Conservation (phyloP, 1,140 invertebrate genomes). For the Acyrthosiphon pisum region DNA sequence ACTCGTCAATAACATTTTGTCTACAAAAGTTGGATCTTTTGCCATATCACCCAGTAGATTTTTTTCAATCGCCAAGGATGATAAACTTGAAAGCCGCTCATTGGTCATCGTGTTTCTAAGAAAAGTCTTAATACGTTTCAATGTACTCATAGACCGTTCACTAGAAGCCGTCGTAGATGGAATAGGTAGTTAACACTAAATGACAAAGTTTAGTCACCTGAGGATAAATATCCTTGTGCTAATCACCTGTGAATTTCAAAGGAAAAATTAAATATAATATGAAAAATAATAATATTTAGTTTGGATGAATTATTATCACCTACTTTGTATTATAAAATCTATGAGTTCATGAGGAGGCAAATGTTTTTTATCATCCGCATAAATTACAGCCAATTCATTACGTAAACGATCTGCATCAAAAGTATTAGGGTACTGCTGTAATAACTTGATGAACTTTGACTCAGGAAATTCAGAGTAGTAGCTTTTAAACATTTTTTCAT, state of each 20-base stretch:
- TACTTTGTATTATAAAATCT: conserved; percentile 17
- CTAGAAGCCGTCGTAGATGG: not conserved
- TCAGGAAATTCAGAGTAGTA: not conserved
- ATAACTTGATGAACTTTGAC: not conserved
- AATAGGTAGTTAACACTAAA: not conserved
- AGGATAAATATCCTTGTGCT: not conserved
- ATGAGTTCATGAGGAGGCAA: not conserved
- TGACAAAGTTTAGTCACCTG: not conserved
- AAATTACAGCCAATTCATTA: conserved; percentile 1
- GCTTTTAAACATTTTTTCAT: not conserved
- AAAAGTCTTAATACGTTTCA: conserved; percentile 10
- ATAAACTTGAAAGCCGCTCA: conserved; percentile 5
- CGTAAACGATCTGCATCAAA: conserved; percentile 13
- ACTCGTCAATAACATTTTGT: not conserved
- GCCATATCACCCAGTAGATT: not conserved
- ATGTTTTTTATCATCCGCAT: not conserved
- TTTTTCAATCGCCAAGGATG: not conserved
- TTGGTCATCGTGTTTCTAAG: conserved; percentile 12
- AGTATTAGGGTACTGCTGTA: not conserved
- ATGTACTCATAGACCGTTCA: conserved; percentile 33
- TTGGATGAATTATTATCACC: not conserved
- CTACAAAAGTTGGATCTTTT: not conserved
- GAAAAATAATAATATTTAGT: not conserved
- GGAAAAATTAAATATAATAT: too few species aligned
- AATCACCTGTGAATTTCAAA: conserved; percentile 1